Evolutionary conservation across 2,888 invertebrate genomes (phyloP).

Genomic region (Lithodes maja): DNA sequence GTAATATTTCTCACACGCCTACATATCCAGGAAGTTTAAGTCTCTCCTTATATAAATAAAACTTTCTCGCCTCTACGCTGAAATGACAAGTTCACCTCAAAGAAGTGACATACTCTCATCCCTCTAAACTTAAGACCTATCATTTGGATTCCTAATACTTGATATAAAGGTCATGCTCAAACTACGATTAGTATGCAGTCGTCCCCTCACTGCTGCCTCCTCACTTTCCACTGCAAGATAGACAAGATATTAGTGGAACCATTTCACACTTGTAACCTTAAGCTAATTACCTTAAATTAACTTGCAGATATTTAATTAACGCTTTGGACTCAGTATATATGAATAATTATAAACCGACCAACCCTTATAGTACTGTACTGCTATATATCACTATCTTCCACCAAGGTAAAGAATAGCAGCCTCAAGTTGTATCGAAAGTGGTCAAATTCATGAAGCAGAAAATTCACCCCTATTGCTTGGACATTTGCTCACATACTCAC

Average conservation of each 20-base stretch:
- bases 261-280: background rate
- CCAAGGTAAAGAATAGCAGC: too few relatives aligned
- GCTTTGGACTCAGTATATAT: too few relatives aligned
- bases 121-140: slow-evolving; percentile 54
- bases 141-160: slow-evolving; percentile 69
- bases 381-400: too few relatives aligned
- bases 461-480: too few relatives aligned
- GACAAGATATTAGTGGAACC: background rate
- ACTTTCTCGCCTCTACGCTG: background rate
- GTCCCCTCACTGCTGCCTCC: slow-evolving; percentile 46
- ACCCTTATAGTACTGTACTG: too few relatives aligned
- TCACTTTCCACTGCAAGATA: slow-evolving; percentile 13
- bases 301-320: too few relatives aligned
- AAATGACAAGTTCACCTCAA: slow-evolving; percentile 52
- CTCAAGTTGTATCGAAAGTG: too few relatives aligned
- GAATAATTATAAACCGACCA: too few relatives aligned
- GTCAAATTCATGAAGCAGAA: too few relatives aligned
- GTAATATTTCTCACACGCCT: too few relatives aligned
- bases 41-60: background rate
- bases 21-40: too few relatives aligned
- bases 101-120: slow-evolving; percentile 56
- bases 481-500: too few relatives aligned
- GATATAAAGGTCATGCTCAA: slow-evolving; percentile 66
- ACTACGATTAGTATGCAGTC: slow-evolving; percentile 58
- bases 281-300: background rate